These are phyloP conservation scores for Agrochola litura DNA, from an alignment of 2,888 invertebrate species.

Conservation along the genomic window DNA sequence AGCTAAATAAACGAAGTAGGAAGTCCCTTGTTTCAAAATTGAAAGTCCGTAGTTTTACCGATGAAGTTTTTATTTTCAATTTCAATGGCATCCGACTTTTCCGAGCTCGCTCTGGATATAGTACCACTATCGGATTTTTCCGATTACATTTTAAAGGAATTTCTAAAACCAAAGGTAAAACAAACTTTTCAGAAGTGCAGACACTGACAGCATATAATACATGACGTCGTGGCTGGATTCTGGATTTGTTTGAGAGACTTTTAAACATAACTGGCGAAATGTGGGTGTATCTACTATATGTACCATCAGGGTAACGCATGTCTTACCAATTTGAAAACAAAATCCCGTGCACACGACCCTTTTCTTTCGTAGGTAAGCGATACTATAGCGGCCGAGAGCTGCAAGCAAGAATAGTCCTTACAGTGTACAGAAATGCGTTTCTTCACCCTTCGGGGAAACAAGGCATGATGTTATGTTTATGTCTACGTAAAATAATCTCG, in stretches of 20 bases:
- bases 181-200: background rate
- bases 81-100: background rate
- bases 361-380: too few species aligned
- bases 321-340: too few species aligned
- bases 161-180: constrained; percentile 4
- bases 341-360: too few species aligned
- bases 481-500: background rate
- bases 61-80: constrained; percentile 20
- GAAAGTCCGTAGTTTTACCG: background rate
- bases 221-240: background rate
- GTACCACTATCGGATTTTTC: background rate
- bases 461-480: background rate
- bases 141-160: too few species aligned
- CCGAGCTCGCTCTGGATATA: background rate
- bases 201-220: background rate
- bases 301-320: background rate
- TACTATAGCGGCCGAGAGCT: too few species aligned
- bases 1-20: constrained; percentile 14
- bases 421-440: too few species aligned
- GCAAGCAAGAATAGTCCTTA: too few species aligned
- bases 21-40: constrained; percentile 32
- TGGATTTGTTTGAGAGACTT: background rate
- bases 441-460: background rate
- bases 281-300: background rate
- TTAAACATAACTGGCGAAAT: background rate